Conservation (phyloP, 2,888 invertebrate genomes). For the Xylocampa areola region DNA sequence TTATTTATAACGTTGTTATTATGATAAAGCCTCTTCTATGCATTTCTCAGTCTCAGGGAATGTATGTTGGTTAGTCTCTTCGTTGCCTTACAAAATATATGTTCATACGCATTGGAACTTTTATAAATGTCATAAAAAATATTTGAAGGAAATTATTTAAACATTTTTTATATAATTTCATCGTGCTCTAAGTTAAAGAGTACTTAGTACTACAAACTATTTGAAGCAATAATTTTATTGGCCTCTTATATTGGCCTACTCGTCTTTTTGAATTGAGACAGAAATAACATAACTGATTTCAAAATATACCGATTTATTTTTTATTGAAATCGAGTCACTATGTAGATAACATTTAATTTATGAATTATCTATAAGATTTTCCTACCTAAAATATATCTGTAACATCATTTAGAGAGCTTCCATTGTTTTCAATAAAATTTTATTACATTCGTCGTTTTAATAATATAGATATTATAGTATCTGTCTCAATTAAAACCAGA, state of each 20-base stretch:
- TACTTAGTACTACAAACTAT: slow-evolving; percentile 78
- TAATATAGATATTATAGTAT: background rate
- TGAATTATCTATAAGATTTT: too few relatives aligned
- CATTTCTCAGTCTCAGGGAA: slow-evolving; percentile 88
- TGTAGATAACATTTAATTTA: too few relatives aligned
- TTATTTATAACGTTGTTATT: slow-evolving; percentile 67
- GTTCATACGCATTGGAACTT: slow-evolving; percentile 77
- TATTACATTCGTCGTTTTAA: background rate
- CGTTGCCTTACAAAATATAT: slow-evolving; percentile 87
- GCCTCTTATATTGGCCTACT: slow-evolving; percentile 67
- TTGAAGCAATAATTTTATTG: slow-evolving; percentile 78
- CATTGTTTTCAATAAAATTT: background rate
- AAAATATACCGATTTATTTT: background rate
- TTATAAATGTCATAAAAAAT: slow-evolving; percentile 84
- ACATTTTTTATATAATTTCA: slow-evolving; percentile 63
- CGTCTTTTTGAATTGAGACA: slow-evolving; percentile 53
- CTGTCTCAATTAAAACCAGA: slow-evolving; percentile 55
- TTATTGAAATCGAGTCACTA: too few relatives aligned
- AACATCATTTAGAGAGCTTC: slow-evolving; percentile 21
- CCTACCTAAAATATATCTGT: too few relatives aligned
- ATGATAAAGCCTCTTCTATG: slow-evolving; percentile 84
- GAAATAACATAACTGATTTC: background rate
- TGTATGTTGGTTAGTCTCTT: slow-evolving; percentile 89
- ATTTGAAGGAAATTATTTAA: slow-evolving; percentile 81
- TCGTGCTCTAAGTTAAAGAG: slow-evolving; percentile 67